phyloP scores from a whole-genome alignment of 2,888 invertebrate species.

The Acrobasis repandana region DNA sequence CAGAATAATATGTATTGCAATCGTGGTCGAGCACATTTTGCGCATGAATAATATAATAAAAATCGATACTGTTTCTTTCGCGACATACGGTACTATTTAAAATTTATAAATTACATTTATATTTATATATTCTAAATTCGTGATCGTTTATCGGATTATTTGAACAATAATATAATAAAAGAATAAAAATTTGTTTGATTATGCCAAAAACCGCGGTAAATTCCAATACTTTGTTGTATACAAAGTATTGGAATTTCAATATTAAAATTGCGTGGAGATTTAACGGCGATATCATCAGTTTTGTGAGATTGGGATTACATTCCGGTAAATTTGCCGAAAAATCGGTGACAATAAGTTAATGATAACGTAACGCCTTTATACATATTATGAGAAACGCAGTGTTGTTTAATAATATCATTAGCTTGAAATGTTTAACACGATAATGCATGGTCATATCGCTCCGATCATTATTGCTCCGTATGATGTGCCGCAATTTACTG shows the following conservation, averaged over 20 bases:
- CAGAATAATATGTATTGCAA: constrained; percentile 28
- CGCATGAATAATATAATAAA: neutral
- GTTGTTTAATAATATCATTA: constrained; percentile 43
- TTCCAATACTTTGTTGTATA: too few species aligned
- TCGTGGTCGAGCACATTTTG: neutral
- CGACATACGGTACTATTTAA: neutral
- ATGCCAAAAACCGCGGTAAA: too few species aligned
- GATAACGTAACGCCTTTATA: neutral
- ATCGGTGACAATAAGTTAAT: neutral
- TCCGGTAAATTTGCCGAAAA: neutral
- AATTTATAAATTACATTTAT: too few species aligned
- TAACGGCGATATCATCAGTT: too few species aligned
- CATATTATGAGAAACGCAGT: neutral
- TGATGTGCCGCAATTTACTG: constrained; percentile 55
- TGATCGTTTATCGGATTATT: too few species aligned
- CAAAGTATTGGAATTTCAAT: too few species aligned
- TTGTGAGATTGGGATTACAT: too few species aligned
- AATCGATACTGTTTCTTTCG: neutral
- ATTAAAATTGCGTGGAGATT: too few species aligned
- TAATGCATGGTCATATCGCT: constrained; percentile 49
- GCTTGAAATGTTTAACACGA: constrained; percentile 48
- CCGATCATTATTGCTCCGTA: constrained; percentile 47
- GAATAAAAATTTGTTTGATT: too few species aligned
- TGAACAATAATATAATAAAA: too few species aligned
- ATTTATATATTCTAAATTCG: too few species aligned